These are phyloP conservation scores for Cabera pusaria DNA, from an alignment of 2,888 invertebrate genomes.

Conservation along the genomic window DNA sequence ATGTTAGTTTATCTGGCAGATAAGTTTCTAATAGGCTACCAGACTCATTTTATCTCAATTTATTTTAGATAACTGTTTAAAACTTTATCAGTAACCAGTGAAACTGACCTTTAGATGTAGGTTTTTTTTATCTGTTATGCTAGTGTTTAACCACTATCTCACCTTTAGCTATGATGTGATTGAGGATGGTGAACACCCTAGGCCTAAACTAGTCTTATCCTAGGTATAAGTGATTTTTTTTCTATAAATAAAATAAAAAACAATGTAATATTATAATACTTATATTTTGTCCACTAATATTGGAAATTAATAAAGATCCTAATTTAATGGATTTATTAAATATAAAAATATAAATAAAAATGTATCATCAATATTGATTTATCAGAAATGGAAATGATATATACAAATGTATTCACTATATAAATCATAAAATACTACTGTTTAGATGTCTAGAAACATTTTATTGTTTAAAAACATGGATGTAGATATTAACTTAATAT, in stretches of 20 bases:
- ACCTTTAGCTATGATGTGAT: no score
- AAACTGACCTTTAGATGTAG: no score
- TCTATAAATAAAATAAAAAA: slow-evolving; percentile 49
- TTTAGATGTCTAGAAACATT: slow-evolving; percentile 20
- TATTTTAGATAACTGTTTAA: no score
- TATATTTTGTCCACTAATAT: slow-evolving; percentile 63
- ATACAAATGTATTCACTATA: slow-evolving; percentile 30
- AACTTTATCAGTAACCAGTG: no score
- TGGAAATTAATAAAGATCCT: slow-evolving; percentile 57
- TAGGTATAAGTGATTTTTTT: no score
- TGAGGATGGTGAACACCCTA: no score
- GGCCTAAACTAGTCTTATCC: no score
- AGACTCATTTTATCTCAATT: no score
- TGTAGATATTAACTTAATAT: slow-evolving; percentile 30
- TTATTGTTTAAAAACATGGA: slow-evolving; percentile 17
- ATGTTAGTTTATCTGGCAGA: no score
- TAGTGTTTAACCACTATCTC: no score
- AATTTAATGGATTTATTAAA: slow-evolving; percentile 54
- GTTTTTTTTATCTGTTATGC: no score
- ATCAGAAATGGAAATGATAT: slow-evolving; percentile 35
- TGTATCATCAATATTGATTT: slow-evolving; percentile 37
- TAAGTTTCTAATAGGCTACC: no score
- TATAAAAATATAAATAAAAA: slow-evolving; percentile 60
- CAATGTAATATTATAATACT: slow-evolving; percentile 57
- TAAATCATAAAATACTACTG: slow-evolving; percentile 15